phyloP scores from a whole-genome alignment of 1,140 invertebrate species.

The Achroia grisella region DNA sequence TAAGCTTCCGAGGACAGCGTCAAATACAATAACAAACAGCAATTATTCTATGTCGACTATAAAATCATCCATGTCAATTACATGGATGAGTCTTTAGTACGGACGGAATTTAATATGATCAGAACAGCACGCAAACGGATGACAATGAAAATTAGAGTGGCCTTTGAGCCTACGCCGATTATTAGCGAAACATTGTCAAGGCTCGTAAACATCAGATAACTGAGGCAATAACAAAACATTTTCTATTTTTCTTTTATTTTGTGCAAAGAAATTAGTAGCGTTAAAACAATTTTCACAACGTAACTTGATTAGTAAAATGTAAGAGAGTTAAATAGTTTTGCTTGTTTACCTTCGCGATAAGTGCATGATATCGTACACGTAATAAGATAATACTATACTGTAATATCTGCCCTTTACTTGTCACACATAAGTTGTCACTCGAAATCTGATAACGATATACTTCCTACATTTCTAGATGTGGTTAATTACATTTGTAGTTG shows the following conservation, averaged over 20 bases:
- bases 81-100: slow-evolving; percentile 12
- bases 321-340: too few species aligned
- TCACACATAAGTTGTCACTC: too few species aligned
- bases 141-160: slow-evolving; percentile 31
- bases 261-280: too few species aligned
- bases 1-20: not conserved
- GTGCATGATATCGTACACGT: too few species aligned
- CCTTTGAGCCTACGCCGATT: slow-evolving; percentile 31
- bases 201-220: slow-evolving; percentile 3
- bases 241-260: too few species aligned
- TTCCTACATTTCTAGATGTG: too few species aligned
- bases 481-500: too few species aligned
- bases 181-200: slow-evolving; percentile 32
- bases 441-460: too few species aligned
- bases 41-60: slow-evolving; percentile 22
- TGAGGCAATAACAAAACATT: slow-evolving; percentile 14
- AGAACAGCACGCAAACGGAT: slow-evolving; percentile 17
- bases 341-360: too few species aligned
- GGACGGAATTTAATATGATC: slow-evolving; percentile 20
- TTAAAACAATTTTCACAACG: too few species aligned
- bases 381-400: too few species aligned
- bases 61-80: slow-evolving; percentile 16
- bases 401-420: not conserved
- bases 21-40: slow-evolving; percentile 1
- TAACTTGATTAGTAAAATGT: too few species aligned